A percentile compares a stretch with the other conserved stretches of the same genome.
Evolutionary conservation across 2,113 vertebrate genomes (phyloP).

Genomic region (Noturus placidus): DNA sequence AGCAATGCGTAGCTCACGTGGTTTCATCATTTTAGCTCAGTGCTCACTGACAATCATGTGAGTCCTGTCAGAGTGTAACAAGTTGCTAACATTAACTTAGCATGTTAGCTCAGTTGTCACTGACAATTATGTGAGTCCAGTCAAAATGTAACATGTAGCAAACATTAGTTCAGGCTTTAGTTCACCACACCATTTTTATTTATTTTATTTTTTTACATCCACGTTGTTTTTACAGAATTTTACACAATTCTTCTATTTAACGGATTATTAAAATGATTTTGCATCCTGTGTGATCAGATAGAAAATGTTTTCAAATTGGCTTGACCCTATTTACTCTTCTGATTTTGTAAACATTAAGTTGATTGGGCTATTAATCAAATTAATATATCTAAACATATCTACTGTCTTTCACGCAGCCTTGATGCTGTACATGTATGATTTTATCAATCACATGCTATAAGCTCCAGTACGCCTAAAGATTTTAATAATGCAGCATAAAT

Average conservation of each 20-base stretch:
- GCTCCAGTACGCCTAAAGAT: background rate
- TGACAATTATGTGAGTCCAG: background rate
- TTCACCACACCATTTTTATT: background rate
- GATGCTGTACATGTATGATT: background rate
- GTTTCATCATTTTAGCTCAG: background rate
- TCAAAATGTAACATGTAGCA: background rate
- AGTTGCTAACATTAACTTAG: background rate
- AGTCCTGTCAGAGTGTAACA: background rate
- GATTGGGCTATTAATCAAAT: background rate
- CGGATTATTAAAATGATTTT: background rate
- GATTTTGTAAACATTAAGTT: background rate
- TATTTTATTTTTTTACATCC: background rate
- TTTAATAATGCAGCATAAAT: background rate
- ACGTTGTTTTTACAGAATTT: background rate
- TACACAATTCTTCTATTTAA: background rate
- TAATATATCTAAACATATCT: background rate
- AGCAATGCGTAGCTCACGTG: background rate
- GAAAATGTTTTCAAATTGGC: background rate
- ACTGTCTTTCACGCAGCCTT: background rate
- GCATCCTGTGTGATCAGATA: background rate
- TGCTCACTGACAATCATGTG: background rate
- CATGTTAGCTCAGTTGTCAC: background rate
- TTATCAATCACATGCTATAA: background rate
- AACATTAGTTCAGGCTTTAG: background rate
- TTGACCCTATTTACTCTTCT: background rate